Evolutionary conservation across 1,140 invertebrate genomes (phyloP), one percentile per base, ranked within the genome.

Genomic region (Drosophila melanica): DNA sequence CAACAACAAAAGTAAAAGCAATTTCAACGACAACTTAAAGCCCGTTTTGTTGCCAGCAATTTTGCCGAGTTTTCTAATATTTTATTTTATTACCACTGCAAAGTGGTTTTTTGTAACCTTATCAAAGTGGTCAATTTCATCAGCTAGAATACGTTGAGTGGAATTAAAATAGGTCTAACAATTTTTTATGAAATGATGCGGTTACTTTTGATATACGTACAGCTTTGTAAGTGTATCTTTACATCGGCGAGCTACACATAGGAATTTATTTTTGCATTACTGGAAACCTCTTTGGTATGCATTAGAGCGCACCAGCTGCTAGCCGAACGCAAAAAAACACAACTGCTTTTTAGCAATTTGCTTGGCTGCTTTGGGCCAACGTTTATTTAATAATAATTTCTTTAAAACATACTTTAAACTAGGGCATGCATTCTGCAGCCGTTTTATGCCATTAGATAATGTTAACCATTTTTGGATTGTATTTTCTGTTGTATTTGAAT

Each of bases 381-480:
- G 47, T 51, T 71, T 84, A 57, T 58, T 23, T 65, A 35, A 54
- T 67, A 72, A 37, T 63, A 54, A 63, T 68, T 44, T 70, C 50
- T 79, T 71, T 62, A 72, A 77, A 78, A 48, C 65, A 64, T 57
- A 67, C 78, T 78, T 85, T 81, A 87, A 81, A 71, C 80, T 82
- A 82, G 65, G 60, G 48, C 41, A 37, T 63, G 41, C 20, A 45
- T 20, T 27, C 12, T 37, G 37, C 39, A 44, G 59, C 33, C 14
- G 7, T 55, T 63, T 14, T 12, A 63, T 57, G 35, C 30, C 58
- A 63, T 42, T 57, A 57, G 23, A 62, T 79, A 75, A 42, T 66
- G 20, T 77, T 79, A 79, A 51, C 51, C 51, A 47, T 73, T 60
- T 39, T 62, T 16, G 41, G 44, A 20, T 23, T 74, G 35, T 30